Percentiles rank a stretch among this genome's conserved stretches.
These are phyloP conservation scores for Umimayanthus chanpuru DNA, from an alignment of 92 coral and sea anemone genomes.

Conservation along the genomic window DNA sequence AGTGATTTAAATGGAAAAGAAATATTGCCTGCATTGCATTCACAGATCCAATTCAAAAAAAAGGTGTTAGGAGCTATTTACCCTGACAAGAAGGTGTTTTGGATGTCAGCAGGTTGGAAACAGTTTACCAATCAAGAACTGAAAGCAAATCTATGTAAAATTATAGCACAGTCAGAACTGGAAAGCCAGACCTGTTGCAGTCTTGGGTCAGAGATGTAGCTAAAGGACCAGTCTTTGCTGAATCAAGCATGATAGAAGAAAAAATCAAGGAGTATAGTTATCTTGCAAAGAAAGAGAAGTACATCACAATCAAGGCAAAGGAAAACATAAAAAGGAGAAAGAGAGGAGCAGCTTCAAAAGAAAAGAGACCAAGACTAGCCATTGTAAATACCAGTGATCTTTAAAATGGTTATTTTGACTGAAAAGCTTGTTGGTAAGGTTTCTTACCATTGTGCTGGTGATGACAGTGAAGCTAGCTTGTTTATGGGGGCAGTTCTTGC, in stretches of 20 bases:
- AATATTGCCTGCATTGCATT: slow-evolving; percentile 25
- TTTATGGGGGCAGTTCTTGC: slow-evolving; percentile 44
- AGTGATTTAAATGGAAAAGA: background rate
- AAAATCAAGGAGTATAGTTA: slow-evolving; percentile 27
- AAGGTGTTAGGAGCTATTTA: slow-evolving; percentile 46
- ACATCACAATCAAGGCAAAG: slow-evolving; percentile 2
- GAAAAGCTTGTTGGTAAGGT: slow-evolving; percentile 43
- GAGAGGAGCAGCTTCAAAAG: slow-evolving; percentile 15
- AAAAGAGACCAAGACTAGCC: slow-evolving; percentile 24
- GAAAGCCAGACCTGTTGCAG: slow-evolving; percentile 32
- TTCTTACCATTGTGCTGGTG: slow-evolving; percentile 46
- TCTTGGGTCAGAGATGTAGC: background rate
- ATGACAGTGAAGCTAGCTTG: slow-evolving; percentile 39
- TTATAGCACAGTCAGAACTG: slow-evolving; percentile 39
- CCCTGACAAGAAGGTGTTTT: slow-evolving; percentile 45
- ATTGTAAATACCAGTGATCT: slow-evolving; percentile 23
- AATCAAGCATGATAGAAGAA: slow-evolving; percentile 29
- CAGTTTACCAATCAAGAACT: slow-evolving; percentile 1
- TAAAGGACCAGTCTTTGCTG: slow-evolving; percentile 43
- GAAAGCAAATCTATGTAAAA: slow-evolving; percentile 3
- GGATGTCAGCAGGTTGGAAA: slow-evolving; percentile 33
- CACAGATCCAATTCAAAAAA: slow-evolving; percentile 39
- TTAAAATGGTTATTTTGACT: slow-evolving; percentile 23
- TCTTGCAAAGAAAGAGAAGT: slow-evolving; percentile 8
- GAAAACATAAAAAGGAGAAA: background rate